Evolutionary conservation across 2,888 invertebrate genomes (phyloP), one percentile per base, ranked within the genome.

Genomic region (Caradrina kadenii): DNA sequence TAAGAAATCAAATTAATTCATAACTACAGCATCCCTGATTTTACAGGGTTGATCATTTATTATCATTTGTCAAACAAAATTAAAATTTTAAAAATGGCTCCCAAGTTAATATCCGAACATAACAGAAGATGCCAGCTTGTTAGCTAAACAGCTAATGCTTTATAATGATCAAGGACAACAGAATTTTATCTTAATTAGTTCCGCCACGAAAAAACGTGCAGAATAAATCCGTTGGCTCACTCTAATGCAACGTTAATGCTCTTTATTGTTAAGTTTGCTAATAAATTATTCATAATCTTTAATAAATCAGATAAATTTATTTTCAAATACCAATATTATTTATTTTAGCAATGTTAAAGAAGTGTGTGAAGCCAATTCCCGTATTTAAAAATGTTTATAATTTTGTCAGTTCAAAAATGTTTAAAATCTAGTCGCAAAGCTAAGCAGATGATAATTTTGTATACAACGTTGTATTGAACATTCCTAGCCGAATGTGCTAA

Each of bases 151-250:
- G 63, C 60, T 72, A 72, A 74, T 79, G 42, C 56, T 65, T 61
- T 56, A 59, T 76, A 65, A 70, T 70, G 56, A 77, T 77, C 69
- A 80, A 67, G 70, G 73, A 67, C 67, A 63, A 69, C 53, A 61
- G 53, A 79, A 83, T 82, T 72, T 71, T 69, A 76, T 76, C 66
- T 74, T 74, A 74, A 81, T 83, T 74, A 74, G 72, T 79, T 63
- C 71, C 64, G 62, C 61, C 64, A 78, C 53, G 63, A 65, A 67
- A 72, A 74, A 82, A 54, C 69, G 79, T 78, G 71, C 56, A 48
- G 39, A 22, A 62, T 63, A 15, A 54, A 67, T 11, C 50, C 31
- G 56, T 35, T 26, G 15, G 21, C 45, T 62, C 45, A 62, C 19
- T 59, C 35, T 22, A 39, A 15, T 45, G 21, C 56, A 55, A 42